A percentile compares a stretch with the other conserved stretches of the same genome.
Evolutionary conservation across 2,113 vertebrate species (phyloP).

Genomic region (Sclerurus mexicanus): DNA sequence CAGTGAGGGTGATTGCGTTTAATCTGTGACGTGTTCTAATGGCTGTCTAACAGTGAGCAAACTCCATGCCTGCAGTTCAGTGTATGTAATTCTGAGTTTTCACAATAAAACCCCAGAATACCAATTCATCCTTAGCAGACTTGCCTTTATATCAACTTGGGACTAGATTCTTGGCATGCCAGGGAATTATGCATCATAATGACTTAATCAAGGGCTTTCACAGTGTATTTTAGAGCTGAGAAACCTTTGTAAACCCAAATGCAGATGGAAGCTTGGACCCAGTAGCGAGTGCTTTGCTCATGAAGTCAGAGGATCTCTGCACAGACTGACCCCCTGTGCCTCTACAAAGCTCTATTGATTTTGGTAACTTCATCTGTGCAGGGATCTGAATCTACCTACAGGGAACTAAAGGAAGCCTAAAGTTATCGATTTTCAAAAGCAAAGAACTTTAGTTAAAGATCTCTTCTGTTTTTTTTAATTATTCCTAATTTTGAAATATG

Average conservation of each 20-base stretch:
- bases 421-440: neutral
- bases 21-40: neutral
- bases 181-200: conserved; percentile 23
- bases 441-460: conserved; percentile 29
- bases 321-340: conserved; percentile 2
- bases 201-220: conserved; percentile 48
- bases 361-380: conserved; percentile 48
- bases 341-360: conserved; percentile 47
- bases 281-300: neutral
- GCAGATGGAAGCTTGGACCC: conserved; percentile 10
- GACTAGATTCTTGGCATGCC: conserved; percentile 43
- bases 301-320: conserved; percentile 40
- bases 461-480: conserved; percentile 11
- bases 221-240: neutral
- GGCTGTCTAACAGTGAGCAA: neutral
- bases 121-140: neutral
- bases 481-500: neutral
- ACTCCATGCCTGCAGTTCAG: neutral
- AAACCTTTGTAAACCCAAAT: conserved; percentile 7
- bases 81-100: neutral
- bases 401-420: conserved; percentile 43
- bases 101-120: conserved; percentile 2
- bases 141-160: conserved; percentile 31
- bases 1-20: neutral
- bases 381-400: conserved; percentile 4